Evolutionary conservation across 2,888 invertebrate genomes (phyloP), one percentile per base, ranked within the genome.

Genomic region (Macaria notata): DNA sequence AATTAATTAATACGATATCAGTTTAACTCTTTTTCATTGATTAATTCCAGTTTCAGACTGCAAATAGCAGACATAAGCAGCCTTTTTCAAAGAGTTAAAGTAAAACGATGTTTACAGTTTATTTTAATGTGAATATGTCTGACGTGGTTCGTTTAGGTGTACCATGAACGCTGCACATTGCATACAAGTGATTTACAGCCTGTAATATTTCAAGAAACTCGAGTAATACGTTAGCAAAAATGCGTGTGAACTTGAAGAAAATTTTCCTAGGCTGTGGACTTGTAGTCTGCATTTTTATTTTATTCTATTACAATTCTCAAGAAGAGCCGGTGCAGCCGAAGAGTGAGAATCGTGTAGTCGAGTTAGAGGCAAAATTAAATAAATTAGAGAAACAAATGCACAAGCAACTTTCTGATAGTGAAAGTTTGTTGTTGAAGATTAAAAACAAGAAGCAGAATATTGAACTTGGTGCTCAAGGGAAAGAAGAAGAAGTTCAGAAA

Each of bases 241-340:
- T 91, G 91, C 85, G 91, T 67, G 53, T 87, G n/a, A 86, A 88
- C 67, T 60, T 84, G 44, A 77, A 78, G 57, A 88, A 83, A 75
- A 55, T 86, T 43, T 68, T 79, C 4, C 51, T 82, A 43, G 64
- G 77, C 3, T 66, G 77, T 42, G 70, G 72, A 9, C 57, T 79
- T 9, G 56, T 79, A 5, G 61, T 78, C 3, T 61, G 83, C 50
- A 54, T 88, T 54, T 89, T 41, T n/a, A 9, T 41, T 8, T n/a
- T 41, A 41, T 8, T 9, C 4, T 41, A 9, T 5, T 41, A 41
- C n/a, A 41, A 41, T 4, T 41, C 41, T 4, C 41, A 41, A 41
- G 41, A 41, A 41, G 41, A 8, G 41, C 5, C 8, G 9, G 4
- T 9, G 4, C 41, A 41, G 41, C 41, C 41, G 9, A 41, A 9